Evolutionary conservation across 2,888 invertebrate species (phyloP).

Genomic region (Maniola hyperantus): DNA sequence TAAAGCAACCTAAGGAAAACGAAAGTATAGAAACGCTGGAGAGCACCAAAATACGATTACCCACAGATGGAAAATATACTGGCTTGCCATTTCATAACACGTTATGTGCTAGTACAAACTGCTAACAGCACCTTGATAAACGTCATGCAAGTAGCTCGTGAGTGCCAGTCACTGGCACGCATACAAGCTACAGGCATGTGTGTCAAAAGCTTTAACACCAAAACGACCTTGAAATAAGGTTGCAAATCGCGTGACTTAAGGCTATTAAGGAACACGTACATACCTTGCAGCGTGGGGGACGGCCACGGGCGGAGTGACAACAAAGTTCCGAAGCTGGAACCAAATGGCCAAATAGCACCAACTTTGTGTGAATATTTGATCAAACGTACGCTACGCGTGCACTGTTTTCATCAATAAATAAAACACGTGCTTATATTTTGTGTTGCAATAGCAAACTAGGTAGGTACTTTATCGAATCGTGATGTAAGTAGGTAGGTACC

Average conservation of each 20-base stretch:
- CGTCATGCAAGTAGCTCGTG: neutral
- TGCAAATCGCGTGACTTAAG: slow-evolving; percentile 33
- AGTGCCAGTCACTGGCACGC: slow-evolving; percentile 4
- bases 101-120: neutral
- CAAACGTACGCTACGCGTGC: slow-evolving; percentile 20
- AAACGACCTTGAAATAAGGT: slow-evolving; percentile 33
- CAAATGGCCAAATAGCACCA: slow-evolving; percentile 45
- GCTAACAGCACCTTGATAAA: neutral
- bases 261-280: slow-evolving; percentile 45
- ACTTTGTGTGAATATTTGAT: slow-evolving; percentile 38
- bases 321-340: slow-evolving; percentile 48
- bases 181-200: slow-evolving; percentile 5
- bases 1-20: too few relatives aligned
- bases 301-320: slow-evolving; percentile 64
- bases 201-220: slow-evolving; percentile 13
- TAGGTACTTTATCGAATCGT: neutral
- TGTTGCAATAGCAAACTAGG: neutral
- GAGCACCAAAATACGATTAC: neutral
- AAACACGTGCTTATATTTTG: slow-evolving; percentile 11
- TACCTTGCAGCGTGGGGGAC: slow-evolving; percentile 65
- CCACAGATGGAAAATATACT: neutral
- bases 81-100: neutral
- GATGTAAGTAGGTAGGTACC: too few relatives aligned
- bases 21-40: neutral
- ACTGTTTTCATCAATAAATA: slow-evolving; percentile 5